Evolutionary conservation across 2,113 vertebrate genomes (phyloP).

Genomic region (Python bivittatus): DNA sequence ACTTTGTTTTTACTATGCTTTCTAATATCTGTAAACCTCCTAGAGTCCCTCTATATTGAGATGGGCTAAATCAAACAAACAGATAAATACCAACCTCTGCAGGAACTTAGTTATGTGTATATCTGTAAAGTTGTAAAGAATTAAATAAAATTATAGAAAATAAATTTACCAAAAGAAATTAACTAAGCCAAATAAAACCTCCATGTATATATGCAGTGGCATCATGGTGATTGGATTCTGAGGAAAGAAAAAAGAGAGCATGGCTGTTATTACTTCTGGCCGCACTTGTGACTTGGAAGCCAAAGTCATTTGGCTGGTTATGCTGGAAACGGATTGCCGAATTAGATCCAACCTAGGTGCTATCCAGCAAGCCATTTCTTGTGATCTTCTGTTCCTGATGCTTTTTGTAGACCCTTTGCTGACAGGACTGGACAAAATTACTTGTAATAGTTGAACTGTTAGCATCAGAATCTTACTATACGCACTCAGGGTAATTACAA

Average conservation of each 20-base stretch:
- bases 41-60: background rate
- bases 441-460: conserved; percentile 12
- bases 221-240: background rate
- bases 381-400: background rate
- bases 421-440: background rate
- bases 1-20: background rate
- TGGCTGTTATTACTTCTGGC: background rate
- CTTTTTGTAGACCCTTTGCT: background rate
- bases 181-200: background rate
- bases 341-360: background rate
- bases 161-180: background rate
- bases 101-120: background rate
- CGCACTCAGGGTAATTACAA: conserved; percentile 28
- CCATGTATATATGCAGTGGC: background rate
- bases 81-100: background rate
- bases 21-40: background rate
- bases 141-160: background rate
- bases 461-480: conserved; percentile 6
- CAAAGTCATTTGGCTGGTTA: background rate
- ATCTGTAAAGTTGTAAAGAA: background rate
- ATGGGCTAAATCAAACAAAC: background rate
- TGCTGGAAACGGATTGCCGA: background rate
- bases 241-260: background rate
- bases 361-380: background rate
- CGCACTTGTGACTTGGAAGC: background rate